Conservation (phyloP, 2,888 invertebrate genomes). For the Nymphalis c-album region DNA sequence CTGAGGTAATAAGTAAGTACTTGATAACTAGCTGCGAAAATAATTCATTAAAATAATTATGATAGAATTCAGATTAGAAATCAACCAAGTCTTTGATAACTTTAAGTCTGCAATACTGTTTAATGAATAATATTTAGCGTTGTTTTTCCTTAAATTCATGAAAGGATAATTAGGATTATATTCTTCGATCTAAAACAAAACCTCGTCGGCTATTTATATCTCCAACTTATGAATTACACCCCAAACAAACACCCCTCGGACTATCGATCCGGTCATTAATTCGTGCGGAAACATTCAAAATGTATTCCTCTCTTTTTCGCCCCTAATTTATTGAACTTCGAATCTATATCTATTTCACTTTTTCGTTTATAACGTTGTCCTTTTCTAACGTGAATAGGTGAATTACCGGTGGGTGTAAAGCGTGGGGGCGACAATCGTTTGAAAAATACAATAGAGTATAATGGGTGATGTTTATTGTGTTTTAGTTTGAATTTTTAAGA, state of each 20-base stretch:
- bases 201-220: slow-evolving; percentile 15
- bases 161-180: neutral
- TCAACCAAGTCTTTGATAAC: neutral
- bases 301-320: slow-evolving; percentile 28
- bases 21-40: neutral
- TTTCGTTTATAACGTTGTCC: slow-evolving; percentile 13
- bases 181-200: slow-evolving; percentile 2
- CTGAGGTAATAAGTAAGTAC: too few species aligned
- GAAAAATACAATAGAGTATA: slow-evolving; percentile 4
- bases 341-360: slow-evolving; percentile 19
- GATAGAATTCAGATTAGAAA: neutral
- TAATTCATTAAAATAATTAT: slow-evolving; percentile 2
- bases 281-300: slow-evolving; percentile 18
- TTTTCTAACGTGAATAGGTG: slow-evolving; percentile 6
- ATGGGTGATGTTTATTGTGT: neutral
- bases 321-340: slow-evolving; percentile 7
- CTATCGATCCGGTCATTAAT: slow-evolving; percentile 36
- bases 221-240: slow-evolving; percentile 31
- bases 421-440: neutral
- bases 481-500: neutral
- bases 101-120: too few species aligned
- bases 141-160: too few species aligned
- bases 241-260: slow-evolving; percentile 40
- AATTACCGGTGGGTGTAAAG: neutral
- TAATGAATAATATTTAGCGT: too few species aligned